These are phyloP conservation scores for Coccyzus lansbergi DNA, from an alignment of 2,797 vertebrate genomes.

Conservation along the genomic window DNA sequence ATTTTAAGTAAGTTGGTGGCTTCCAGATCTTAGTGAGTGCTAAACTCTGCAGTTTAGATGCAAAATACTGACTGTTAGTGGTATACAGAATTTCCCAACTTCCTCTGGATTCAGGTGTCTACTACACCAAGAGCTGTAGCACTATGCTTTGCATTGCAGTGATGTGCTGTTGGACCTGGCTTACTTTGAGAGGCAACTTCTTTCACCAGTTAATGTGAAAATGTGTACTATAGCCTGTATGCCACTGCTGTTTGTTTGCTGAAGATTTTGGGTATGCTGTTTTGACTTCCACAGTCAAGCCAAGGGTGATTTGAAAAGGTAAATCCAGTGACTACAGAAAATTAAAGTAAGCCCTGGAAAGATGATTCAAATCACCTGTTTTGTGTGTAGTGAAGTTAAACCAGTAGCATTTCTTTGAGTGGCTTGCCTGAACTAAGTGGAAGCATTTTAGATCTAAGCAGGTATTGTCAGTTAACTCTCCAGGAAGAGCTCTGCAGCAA, in stretches of 20 bases:
- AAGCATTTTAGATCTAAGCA: neutral
- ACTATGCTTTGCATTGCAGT: rapidly evolving
- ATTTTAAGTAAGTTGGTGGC: neutral
- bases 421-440: neutral
- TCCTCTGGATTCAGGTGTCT: neutral
- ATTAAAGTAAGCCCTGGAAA: neutral
- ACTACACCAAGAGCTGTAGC: neutral
- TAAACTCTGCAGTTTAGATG: neutral
- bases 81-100: neutral
- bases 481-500: neutral
- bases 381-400: neutral
- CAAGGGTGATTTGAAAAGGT: neutral
- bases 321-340: neutral
- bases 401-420: neutral
- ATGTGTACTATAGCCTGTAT: neutral
- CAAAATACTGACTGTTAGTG: neutral
- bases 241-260: neutral
- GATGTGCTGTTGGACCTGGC: neutral
- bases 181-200: neutral
- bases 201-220: neutral
- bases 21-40: neutral
- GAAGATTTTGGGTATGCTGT: neutral
- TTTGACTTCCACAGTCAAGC: neutral
- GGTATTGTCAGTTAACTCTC: neutral
- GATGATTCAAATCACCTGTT: neutral